A percentile compares a stretch with the other conserved stretches of the same genome.
These are phyloP conservation scores for Todiramphus saurophagus DNA, from an alignment of 2,113 vertebrate species.

Conservation along the genomic window DNA sequence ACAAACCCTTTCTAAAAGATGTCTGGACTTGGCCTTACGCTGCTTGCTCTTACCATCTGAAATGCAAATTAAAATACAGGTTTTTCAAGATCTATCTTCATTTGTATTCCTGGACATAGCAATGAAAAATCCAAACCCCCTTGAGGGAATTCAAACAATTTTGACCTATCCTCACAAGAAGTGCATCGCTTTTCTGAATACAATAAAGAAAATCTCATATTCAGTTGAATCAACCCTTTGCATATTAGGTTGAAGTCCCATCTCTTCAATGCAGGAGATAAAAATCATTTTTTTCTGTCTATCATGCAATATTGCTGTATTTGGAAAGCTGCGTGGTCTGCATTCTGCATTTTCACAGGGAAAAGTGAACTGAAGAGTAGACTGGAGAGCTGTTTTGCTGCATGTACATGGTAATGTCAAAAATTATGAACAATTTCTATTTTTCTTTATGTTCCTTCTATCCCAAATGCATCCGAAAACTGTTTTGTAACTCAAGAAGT, in stretches of 20 bases:
- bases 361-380: background rate
- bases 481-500: background rate
- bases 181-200: background rate
- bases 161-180: conserved; percentile 13
- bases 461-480: background rate
- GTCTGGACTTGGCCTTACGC: background rate
- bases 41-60: background rate
- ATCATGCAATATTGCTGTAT: background rate
- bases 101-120: background rate
- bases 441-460: background rate
- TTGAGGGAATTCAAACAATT: background rate
- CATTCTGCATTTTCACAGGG: conserved; percentile 11
- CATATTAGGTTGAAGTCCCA: conserved; percentile 40
- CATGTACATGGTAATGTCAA: background rate
- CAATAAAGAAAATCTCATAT: conserved; percentile 23
- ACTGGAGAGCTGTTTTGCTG: background rate
- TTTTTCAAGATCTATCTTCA: background rate
- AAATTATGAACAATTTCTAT: background rate
- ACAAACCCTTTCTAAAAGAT: background rate
- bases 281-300: conserved; percentile 5
- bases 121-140: background rate
- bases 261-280: conserved; percentile 4
- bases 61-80: background rate
- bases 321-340: conserved; percentile 20
- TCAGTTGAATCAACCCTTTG: background rate